phyloP scores from a whole-genome alignment of 2,797 vertebrate genomes.

The Rhynchonycteris naso region DNA sequence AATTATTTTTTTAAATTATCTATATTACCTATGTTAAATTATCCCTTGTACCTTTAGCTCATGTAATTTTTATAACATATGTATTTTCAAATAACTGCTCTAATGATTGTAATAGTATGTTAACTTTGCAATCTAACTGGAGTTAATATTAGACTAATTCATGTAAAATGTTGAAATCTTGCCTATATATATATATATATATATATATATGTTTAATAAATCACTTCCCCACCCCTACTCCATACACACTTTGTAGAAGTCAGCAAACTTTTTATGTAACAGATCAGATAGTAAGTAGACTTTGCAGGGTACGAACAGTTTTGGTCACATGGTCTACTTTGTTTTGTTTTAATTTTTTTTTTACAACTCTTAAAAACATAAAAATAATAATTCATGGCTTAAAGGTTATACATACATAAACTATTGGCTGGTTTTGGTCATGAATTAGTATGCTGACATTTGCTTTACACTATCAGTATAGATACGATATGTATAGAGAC shows the following conservation, averaged over 20 bases:
- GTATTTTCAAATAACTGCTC: neutral
- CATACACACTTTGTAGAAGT: neutral
- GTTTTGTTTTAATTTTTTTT: neutral
- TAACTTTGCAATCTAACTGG: neutral
- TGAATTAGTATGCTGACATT: neutral
- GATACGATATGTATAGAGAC: neutral
- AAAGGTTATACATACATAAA: neutral
- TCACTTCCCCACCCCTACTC: no score
- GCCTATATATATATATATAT: neutral
- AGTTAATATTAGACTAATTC: neutral
- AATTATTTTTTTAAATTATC: neutral
- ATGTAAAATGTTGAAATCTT: neutral
- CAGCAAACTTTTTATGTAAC: neutral
- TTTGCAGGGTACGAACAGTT: neutral
- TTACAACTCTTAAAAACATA: neutral
- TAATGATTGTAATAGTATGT: neutral
- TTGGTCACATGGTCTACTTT: neutral
- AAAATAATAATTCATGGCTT: neutral
- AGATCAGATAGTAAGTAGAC: neutral
- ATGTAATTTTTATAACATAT: neutral
- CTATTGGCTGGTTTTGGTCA: neutral
- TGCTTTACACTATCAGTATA: neutral
- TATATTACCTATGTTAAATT: neutral
- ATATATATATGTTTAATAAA: neutral
- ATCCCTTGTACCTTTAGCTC: neutral